Evolutionary conservation across 2,797 vertebrate species (phyloP), one percentile per base, ranked within the genome.

Genomic region (Helicolenus hilgendorfi): DNA sequence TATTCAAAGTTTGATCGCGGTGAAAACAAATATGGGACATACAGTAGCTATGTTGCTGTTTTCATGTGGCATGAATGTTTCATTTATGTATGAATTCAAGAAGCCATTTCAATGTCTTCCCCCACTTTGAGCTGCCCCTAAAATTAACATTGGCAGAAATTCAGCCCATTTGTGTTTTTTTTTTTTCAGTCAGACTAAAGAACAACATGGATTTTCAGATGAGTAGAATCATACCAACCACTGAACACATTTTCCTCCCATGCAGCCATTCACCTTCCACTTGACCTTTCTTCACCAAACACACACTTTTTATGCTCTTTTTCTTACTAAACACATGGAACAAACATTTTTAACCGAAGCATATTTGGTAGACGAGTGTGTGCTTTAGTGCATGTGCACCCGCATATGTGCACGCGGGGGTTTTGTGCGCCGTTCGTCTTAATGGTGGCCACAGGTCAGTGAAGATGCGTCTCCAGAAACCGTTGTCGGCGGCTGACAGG

Each of bases 401-500:
- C n/a, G 5, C 35, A 2, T 64, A 24, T 65, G 73, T 45, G 59
- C 36, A 29, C 7, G 20, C 22, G 2, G 56, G 68, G 33, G 71
- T 67, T 63, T 63, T 2, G 65, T 70, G 74, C 70, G 64, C 5
- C 73, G 80, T 87, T 89, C 77, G 84, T 91, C 83, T 83, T 90
- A 90, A 82, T 89, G 83, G 89, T 75, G 85, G 91, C 91, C 89
- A 81, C 89, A 97, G 97, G 96, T 98, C 92, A 96, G 79, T 94
- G 92, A 96, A 89, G 95, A 96, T 90, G 89, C 64, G 86, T 96
- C 93, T 94, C 86, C 22, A 77, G 73, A 96, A 96, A 89, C 88
- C 92, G 91, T 95, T 96, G 90, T 94, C 90, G 90, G 90, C 14
- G 13, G 90, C 92, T 96, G 97, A 97, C 96, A 97, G 92, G 91